These are phyloP conservation scores for Dione vanillae DNA, from an alignment of 2,888 invertebrate genomes.

Conservation along the genomic window DNA sequence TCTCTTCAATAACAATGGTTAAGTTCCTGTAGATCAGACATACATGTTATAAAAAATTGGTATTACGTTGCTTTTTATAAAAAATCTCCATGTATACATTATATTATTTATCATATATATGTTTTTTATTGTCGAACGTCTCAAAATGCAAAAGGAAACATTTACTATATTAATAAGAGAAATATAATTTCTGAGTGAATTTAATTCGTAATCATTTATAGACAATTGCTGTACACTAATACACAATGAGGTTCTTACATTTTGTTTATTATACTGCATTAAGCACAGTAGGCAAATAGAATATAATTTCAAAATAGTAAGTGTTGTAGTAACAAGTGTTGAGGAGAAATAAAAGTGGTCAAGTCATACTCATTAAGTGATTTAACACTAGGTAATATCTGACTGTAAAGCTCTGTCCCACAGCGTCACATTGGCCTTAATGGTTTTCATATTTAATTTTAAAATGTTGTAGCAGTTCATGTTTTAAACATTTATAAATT, in stretches of 20 bases:
- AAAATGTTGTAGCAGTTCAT: not conserved
- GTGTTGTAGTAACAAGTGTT: too few species aligned
- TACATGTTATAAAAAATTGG: slow-evolving; percentile 42
- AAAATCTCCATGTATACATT: too few species aligned
- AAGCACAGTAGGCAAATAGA: too few species aligned
- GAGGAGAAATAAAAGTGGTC: too few species aligned
- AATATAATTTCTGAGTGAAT: not conserved
- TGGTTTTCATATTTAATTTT: too few species aligned
- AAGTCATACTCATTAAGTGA: too few species aligned
- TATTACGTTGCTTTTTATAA: slow-evolving; percentile 22
- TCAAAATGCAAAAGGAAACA: not conserved
- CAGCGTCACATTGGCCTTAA: too few species aligned
- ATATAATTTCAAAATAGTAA: too few species aligned
- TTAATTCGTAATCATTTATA: not conserved
- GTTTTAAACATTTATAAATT: slow-evolving; percentile 9
- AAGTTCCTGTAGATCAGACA: slow-evolving; percentile 38
- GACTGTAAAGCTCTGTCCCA: too few species aligned
- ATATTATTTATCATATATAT: not conserved
- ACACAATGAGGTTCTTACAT: not conserved
- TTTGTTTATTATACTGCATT: not conserved
- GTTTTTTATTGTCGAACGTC: not conserved
- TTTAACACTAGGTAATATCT: too few species aligned
- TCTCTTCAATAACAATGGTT: slow-evolving; percentile 51
- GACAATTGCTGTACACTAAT: not conserved
- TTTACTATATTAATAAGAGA: not conserved